A percentile compares a stretch with the other conserved stretches of the same genome.
Evolutionary conservation across 2,888 invertebrate genomes (phyloP).

Genomic region (Copidosoma aretas): DNA sequence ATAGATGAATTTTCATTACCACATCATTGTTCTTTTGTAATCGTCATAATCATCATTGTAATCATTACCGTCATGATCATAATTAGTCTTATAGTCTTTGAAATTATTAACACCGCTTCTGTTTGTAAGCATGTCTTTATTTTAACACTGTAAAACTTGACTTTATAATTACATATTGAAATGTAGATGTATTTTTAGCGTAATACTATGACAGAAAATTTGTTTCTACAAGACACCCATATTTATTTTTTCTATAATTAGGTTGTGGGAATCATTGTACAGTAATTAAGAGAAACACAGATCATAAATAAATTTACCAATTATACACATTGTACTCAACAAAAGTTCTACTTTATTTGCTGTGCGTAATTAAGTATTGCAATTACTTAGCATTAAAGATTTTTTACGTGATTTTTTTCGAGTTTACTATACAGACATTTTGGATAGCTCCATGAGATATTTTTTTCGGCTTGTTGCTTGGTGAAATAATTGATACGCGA

Average conservation of each 20-base stretch:
- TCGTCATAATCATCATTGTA: not conserved
- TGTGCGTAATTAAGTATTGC: too few species aligned
- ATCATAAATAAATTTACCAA: slow-evolving; percentile 40
- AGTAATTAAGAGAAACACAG: slow-evolving; percentile 49
- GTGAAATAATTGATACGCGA: too few species aligned
- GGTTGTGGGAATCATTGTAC: slow-evolving; percentile 48
- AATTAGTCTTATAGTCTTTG: slow-evolving; percentile 26
- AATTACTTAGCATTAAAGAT: too few species aligned
- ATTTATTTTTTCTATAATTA: slow-evolving; percentile 37
- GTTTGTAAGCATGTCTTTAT: slow-evolving; percentile 33
- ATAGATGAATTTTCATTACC: slow-evolving; percentile 16
- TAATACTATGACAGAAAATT: slow-evolving; percentile 34
- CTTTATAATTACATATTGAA: slow-evolving; percentile 13
- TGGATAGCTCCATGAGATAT: too few species aligned
- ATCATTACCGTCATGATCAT: slow-evolving; percentile 8
- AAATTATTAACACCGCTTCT: slow-evolving; percentile 28
- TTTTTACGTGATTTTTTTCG: too few species aligned
- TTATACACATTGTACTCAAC: not conserved
- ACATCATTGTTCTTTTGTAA: not conserved
- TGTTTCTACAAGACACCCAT: slow-evolving; percentile 30
- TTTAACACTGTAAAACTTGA: slow-evolving; percentile 28
- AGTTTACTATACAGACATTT: too few species aligned
- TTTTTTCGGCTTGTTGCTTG: too few species aligned
- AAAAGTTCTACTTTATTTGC: too few species aligned
- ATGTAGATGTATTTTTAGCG: slow-evolving; percentile 30